Evolutionary conservation across 2,113 vertebrate species (phyloP).

Genomic region (Mus spicilegus): DNA sequence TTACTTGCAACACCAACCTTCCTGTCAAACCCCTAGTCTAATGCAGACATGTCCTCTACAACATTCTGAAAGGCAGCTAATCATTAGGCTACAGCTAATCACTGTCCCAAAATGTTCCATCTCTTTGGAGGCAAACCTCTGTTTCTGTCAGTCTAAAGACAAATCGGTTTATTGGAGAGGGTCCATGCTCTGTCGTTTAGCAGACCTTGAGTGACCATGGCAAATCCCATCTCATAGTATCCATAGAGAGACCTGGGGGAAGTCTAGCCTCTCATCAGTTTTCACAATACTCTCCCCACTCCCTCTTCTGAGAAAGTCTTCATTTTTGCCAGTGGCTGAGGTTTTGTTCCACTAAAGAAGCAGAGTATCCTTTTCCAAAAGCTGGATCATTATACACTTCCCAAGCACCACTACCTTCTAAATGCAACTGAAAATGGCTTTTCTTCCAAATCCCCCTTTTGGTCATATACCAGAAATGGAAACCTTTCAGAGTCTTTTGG

Average conservation of each 20-base stretch:
- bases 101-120: not conserved
- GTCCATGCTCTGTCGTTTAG: not conserved
- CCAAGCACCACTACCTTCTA: slow-evolving; percentile 9
- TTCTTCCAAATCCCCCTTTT: slow-evolving; percentile 50
- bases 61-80: not conserved
- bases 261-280: not conserved
- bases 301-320: slow-evolving; percentile 22
- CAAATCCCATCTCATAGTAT: not conserved
- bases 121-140: not conserved
- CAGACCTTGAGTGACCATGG: not conserved
- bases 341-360: slow-evolving; percentile 46
- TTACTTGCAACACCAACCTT: not conserved
- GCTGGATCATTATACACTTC: slow-evolving; percentile 10
- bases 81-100: slow-evolving; percentile 11
- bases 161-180: slow-evolving; percentile 16
- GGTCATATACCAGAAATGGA: slow-evolving; percentile 53
- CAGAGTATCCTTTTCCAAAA: slow-evolving; percentile 28
- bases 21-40: not conserved
- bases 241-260: not conserved
- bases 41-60: slow-evolving; percentile 45
- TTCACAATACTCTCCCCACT: not conserved
- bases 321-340: slow-evolving; percentile 10
- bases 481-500: slow-evolving; percentile 55
- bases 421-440: not conserved
- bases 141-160: slow-evolving; percentile 20